Percentiles rank a stretch among this genome's conserved stretches.
Evolutionary conservation across 2,797 vertebrate genomes (phyloP).

Genomic region (Cossypha caffra): DNA sequence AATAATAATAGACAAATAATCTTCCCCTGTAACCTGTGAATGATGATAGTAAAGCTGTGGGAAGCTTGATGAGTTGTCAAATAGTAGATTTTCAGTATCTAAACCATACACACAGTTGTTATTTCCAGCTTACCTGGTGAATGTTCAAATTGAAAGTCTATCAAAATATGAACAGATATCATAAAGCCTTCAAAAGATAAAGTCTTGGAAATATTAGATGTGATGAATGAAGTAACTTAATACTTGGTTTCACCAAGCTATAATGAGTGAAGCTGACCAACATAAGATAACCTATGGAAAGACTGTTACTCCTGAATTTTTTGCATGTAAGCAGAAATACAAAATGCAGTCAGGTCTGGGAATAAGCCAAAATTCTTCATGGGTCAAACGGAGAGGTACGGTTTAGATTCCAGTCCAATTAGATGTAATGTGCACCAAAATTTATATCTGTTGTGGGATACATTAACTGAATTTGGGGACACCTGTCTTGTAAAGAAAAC

Average conservation of each 20-base stretch:
- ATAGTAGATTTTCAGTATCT: not conserved
- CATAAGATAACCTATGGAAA: not conserved
- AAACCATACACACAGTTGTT: not conserved
- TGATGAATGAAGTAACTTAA: not conserved
- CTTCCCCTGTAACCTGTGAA: not conserved
- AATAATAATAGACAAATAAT: not conserved
- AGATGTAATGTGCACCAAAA: not conserved
- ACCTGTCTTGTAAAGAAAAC: not conserved
- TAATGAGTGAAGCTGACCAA: not conserved
- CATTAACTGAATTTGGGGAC: not conserved
- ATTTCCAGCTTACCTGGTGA: not conserved
- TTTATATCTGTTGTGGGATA: rapidly evolving
- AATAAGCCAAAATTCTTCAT: not conserved
- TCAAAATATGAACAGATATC: not conserved
- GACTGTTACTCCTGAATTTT: not conserved
- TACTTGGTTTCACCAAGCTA: not conserved
- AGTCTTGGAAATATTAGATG: not conserved
- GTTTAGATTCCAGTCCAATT: not conserved
- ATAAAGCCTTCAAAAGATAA: not conserved
- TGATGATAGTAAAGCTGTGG: not conserved
- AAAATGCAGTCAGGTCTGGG: not conserved
- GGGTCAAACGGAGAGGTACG: not conserved
- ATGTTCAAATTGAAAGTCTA: not conserved
- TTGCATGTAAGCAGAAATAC: not conserved
- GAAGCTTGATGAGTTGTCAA: constrained; percentile 1